phyloP scores from a whole-genome alignment of 1,140 invertebrate species.

The Neomicropteryx cornuta region DNA sequence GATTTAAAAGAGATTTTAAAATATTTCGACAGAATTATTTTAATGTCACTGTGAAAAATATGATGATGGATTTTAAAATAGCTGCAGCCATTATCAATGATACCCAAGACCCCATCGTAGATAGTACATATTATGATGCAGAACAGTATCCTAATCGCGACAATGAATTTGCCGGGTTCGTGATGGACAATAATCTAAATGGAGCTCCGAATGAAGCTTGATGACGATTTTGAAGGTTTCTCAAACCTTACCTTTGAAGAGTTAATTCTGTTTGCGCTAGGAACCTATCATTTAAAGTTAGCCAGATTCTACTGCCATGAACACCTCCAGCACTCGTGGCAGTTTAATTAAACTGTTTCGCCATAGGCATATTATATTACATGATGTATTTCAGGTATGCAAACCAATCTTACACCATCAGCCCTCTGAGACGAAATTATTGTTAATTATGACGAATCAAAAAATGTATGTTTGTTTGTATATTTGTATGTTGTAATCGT shows the following conservation, averaged over 20 bases:
- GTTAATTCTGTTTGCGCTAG: constrained; percentile 14
- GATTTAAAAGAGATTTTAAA: constrained; percentile 8
- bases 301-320: constrained; percentile 14
- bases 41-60: constrained; percentile 6
- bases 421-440: no score
- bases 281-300: constrained; percentile 14
- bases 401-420: no score
- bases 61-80: constrained; percentile 7
- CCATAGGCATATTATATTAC: no score
- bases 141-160: no score
- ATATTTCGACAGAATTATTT: constrained; percentile 9
- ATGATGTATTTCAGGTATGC: no score
- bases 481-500: no score
- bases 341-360: no score
- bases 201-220: no score
- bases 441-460: no score
- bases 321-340: constrained; percentile 11
- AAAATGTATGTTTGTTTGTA: no score
- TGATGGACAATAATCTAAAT: no score
- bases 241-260: constrained; percentile 12
- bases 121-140: constrained; percentile 1
- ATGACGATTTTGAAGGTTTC: constrained; percentile 11
- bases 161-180: no score
- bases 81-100: constrained; percentile 8
- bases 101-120: constrained; percentile 1